Evolutionary conservation across 2,797 vertebrate genomes (phyloP).

Genomic region (Lateolabrax maculatus): DNA sequence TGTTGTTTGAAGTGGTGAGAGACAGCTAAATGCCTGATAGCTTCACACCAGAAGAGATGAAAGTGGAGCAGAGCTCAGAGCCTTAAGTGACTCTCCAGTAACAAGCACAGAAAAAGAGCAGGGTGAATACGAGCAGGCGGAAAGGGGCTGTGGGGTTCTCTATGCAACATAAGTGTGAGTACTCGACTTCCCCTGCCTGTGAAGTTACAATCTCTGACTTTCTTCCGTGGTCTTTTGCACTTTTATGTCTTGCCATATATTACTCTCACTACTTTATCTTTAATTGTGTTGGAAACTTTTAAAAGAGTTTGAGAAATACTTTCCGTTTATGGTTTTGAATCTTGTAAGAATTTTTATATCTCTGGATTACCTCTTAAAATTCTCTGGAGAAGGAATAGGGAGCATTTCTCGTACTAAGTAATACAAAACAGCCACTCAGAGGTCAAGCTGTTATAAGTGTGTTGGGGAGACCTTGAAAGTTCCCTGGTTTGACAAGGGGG

Average conservation of each 20-base stretch:
- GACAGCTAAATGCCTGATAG: conserved; percentile 55
- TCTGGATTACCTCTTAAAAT: conserved; percentile 44
- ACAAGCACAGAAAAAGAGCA: conserved; percentile 38
- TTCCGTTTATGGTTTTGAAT: conserved; percentile 5
- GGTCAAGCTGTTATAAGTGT: conserved; percentile 42
- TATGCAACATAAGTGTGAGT: conserved; percentile 10
- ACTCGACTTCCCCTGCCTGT: conserved; percentile 5
- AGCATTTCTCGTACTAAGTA: conserved; percentile 49
- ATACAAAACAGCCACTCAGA: conserved; percentile 10
- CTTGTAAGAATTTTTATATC: conserved; percentile 20
- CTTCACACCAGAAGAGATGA: conserved; percentile 57
- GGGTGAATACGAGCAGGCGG: conserved; percentile 30
- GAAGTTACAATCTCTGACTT: conserved; percentile 12
- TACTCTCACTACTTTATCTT: background rate
- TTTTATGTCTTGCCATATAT: background rate
- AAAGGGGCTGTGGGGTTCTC: conserved; percentile 19
- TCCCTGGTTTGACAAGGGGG: conserved; percentile 44
- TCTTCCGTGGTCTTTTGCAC: background rate
- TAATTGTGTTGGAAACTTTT: conserved; percentile 4
- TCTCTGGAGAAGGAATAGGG: conserved; percentile 37
- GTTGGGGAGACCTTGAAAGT: conserved; percentile 37
- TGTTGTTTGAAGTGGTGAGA: conserved; percentile 65
- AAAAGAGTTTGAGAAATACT: background rate
- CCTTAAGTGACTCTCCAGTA: conserved; percentile 61
- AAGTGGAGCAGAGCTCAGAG: conserved; percentile 47